Evolutionary conservation across 2,113 vertebrate genomes (phyloP), one percentile per base, ranked within the genome.

Genomic region (Sebastes schlegelii): DNA sequence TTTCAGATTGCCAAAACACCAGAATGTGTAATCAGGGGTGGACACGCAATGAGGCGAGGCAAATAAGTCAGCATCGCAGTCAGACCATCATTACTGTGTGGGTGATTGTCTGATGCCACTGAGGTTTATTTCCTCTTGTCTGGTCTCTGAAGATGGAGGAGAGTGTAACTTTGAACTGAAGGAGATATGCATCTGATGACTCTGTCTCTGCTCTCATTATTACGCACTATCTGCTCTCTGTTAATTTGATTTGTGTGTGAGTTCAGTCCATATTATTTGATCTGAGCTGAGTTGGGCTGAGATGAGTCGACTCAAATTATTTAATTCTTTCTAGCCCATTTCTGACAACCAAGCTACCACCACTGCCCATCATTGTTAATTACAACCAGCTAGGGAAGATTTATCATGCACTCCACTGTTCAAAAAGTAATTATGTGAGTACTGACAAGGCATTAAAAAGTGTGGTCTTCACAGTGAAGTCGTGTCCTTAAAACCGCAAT

Each of bases 211-310:
- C 65, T 34, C 34, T 34, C 34, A 86, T 88, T 74, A 83, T 83
- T 54, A 66, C 57, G 10, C 48, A 0, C 67, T 87, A 78, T 80
- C 79, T 84, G 49, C 43, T 46, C 40, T 70, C 68, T 74, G 74
- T 74, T 90, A 84, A 88, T 87, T 43, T 23, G 23, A 91, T 93
- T 89, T 86, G 69, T 65, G 67, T 72, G 42, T 2, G 88, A 86
- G 74, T 34, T 74, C 70, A 74, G 71, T 80, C 45, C 23, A 12
- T 73, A 69, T 82, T 73, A 88, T 79, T 83, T 82, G 58, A 77
- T 85, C 60, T 73, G 43, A 82, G 63, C 23, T 45, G 42, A 82
- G 48, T 68, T 79, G 54, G 42, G 51, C 54, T 16, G 34, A 34
- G 34, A 34, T 34, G 60, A 52, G 17, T 58, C 40, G 16, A 65